These are phyloP conservation scores for Liodrosophila aerea DNA, from an alignment of 2,888 invertebrate species.

Conservation along the genomic window DNA sequence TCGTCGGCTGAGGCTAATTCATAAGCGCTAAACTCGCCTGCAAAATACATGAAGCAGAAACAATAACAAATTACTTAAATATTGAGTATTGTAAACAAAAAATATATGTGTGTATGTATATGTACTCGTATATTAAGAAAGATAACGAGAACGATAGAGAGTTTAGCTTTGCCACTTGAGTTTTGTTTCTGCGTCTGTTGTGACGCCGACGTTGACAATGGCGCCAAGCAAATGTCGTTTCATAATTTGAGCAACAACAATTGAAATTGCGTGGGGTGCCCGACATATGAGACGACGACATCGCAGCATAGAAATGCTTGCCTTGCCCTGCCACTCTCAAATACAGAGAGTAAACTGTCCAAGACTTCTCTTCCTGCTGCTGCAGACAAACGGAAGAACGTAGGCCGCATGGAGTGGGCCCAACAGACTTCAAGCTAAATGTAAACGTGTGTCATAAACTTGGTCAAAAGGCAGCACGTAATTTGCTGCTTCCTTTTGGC, in stretches of 20 bases:
- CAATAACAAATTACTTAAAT: conserved; percentile 7
- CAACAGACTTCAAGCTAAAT: not conserved
- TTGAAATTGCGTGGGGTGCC: conserved; percentile 49
- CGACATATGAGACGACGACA: conserved; percentile 53
- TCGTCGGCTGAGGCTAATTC: conserved; percentile 32
- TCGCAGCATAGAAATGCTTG: not conserved
- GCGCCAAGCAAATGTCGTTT: conserved; percentile 62
- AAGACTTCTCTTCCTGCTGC: conserved; percentile 17
- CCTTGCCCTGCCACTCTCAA: too few species aligned
- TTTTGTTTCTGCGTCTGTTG: conserved; percentile 3
- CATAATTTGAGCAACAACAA: conserved; percentile 47
- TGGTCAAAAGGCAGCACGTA: conserved; percentile 46
- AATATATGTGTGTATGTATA: not conserved
- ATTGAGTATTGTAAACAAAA: not conserved
- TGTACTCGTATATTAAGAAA: too few species aligned
- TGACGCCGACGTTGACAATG: conserved; percentile 23
- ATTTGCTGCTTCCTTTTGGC: conserved; percentile 46
- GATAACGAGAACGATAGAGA: conserved; percentile 1
- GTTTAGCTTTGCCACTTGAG: conserved; percentile 26
- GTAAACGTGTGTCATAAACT: conserved; percentile 58
- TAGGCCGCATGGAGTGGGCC: conserved; percentile 7
- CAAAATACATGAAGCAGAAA: conserved; percentile 26
- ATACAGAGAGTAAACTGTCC: not conserved
- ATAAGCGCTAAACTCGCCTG: conserved; percentile 49
- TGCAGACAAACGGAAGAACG: conserved; percentile 41